These are phyloP conservation scores for Probaryconus sp. DNA, from an alignment of 1,140 invertebrate genomes.

Conservation along the genomic window DNA sequence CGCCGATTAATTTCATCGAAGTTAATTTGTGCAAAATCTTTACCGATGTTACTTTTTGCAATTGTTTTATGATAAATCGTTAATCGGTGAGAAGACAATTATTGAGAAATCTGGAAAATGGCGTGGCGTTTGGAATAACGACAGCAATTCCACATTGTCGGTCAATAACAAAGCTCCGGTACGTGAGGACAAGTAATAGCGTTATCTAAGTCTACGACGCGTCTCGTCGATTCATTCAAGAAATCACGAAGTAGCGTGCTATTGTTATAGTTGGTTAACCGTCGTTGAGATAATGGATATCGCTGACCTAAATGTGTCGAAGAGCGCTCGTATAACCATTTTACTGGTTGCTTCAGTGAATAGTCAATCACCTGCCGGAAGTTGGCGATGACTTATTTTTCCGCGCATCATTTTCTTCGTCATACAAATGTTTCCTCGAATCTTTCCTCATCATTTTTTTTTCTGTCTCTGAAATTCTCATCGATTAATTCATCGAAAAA, in stretches of 20 bases:
- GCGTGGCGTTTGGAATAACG: conserved; percentile 14
- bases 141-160: conserved; percentile 36
- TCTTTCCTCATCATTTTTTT: too few species aligned
- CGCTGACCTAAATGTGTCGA: conserved; percentile 54
- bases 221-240: conserved; percentile 47
- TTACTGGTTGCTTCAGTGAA: conserved; percentile 43
- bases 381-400: conserved; percentile 16
- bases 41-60: too few species aligned
- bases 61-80: too few species aligned
- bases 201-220: conserved; percentile 33
- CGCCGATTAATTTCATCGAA: too few species aligned
- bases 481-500: too few species aligned
- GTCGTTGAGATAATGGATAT: conserved; percentile 53
- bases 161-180: conserved; percentile 18
- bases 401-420: too few species aligned
- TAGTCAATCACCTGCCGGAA: conserved; percentile 58
- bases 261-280: conserved; percentile 31
- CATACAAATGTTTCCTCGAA: too few species aligned
- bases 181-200: conserved; percentile 30
- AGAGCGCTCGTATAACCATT: conserved; percentile 44
- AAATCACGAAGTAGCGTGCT: conserved; percentile 25
- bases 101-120: too few species aligned
- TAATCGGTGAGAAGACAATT: too few species aligned
- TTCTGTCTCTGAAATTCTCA: too few species aligned
- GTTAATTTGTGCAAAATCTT: too few species aligned